Evolutionary conservation across 2,888 invertebrate genomes (phyloP).

Genomic region (Neoascia interrupta): DNA sequence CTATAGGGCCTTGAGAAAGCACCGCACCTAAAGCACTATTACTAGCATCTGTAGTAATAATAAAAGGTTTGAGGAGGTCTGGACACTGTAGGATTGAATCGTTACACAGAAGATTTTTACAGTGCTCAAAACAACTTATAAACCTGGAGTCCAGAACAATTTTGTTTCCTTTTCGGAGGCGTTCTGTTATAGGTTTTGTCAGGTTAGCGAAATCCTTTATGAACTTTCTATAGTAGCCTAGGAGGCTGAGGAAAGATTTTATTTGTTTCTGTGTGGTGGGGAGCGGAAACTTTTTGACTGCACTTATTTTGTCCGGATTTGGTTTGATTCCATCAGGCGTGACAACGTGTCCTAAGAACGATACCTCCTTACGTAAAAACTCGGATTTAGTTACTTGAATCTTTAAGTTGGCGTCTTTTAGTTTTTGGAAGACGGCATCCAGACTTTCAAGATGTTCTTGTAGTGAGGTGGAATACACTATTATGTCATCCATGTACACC

Average conservation of each 20-base stretch:
- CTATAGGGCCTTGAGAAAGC: too few relatives aligned
- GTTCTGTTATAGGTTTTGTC: slow-evolving; percentile 23
- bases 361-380: slow-evolving; percentile 10
- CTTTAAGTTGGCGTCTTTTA: background rate
- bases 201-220: slow-evolving; percentile 31
- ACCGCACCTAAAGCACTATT: slow-evolving; percentile 71
- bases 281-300: slow-evolving; percentile 23
- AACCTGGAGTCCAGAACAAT: slow-evolving; percentile 11
- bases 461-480: too few relatives aligned
- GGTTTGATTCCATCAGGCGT: slow-evolving; percentile 12
- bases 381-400: slow-evolving; percentile 8
- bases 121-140: slow-evolving; percentile 12
- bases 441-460: too few relatives aligned
- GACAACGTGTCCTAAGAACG: slow-evolving; percentile 3
- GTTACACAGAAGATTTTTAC: slow-evolving; percentile 20
- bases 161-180: too few relatives aligned
- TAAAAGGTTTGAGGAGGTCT: slow-evolving; percentile 14
- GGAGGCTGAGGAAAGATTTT: slow-evolving; percentile 6
- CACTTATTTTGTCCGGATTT: slow-evolving; percentile 16
- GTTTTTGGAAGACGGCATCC: background rate
- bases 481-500: too few relatives aligned
- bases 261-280: slow-evolving; percentile 26
- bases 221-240: slow-evolving; percentile 38
- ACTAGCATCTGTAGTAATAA: slow-evolving; percentile 13
- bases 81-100: slow-evolving; percentile 15